These are phyloP conservation scores for Corydoras sp. DNA, from an alignment of 2,113 vertebrate genomes.

Conservation along the genomic window DNA sequence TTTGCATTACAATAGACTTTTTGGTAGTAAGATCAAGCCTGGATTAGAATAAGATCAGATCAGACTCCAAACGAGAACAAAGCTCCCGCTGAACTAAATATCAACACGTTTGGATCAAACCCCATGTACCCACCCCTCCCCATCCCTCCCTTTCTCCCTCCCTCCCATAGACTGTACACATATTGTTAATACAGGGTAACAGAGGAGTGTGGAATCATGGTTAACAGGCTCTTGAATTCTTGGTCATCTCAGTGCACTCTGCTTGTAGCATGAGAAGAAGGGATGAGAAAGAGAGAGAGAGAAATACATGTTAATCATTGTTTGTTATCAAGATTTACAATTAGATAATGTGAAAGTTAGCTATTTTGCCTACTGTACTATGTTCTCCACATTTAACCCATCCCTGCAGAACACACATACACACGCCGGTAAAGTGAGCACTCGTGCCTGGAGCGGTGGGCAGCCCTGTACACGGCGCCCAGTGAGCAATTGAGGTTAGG, in stretches of 20 bases:
- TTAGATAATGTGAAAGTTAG: no score
- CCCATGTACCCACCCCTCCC: constrained; percentile 34
- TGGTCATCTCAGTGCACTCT: constrained; percentile 48
- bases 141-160: constrained; percentile 41
- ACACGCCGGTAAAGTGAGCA: no score
- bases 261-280: constrained; percentile 18
- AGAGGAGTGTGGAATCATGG: constrained; percentile 57
- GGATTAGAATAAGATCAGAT: constrained; percentile 53
- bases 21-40: constrained; percentile 52
- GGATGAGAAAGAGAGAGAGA: no score
- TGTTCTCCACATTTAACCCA: no score
- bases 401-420: no score
- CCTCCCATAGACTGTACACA: constrained; percentile 42
- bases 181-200: constrained; percentile 43
- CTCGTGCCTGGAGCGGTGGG: no score
- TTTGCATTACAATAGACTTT: constrained; percentile 30
- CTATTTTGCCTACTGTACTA: no score
- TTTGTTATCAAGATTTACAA: no score
- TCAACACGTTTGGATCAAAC: constrained; percentile 33
- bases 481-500: no score
- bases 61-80: constrained; percentile 58
- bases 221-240: constrained; percentile 52
- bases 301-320: no score
- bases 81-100: constrained; percentile 10
- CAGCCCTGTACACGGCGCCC: no score